Conservation (phyloP, 2,888 invertebrate genomes). For the Drosophila antonietae region DNA sequence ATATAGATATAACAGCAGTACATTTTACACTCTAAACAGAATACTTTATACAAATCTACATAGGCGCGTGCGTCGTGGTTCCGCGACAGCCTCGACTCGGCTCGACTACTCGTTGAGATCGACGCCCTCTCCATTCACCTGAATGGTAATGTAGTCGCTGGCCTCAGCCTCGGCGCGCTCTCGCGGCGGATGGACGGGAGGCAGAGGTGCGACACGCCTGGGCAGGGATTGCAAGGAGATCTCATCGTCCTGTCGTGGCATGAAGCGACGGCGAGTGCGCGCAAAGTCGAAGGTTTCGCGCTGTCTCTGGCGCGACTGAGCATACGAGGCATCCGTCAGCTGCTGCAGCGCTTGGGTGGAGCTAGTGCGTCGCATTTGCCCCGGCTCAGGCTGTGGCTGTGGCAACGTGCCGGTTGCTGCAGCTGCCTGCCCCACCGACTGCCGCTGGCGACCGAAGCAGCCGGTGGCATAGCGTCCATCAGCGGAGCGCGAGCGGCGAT, state of each 20-base stretch:
- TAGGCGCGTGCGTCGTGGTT: neutral
- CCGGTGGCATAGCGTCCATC: conserved; percentile 81
- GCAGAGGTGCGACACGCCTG: conserved; percentile 16
- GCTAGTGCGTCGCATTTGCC: conserved; percentile 50
- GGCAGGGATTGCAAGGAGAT: conserved; percentile 63
- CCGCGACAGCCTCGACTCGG: neutral
- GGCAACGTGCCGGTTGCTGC: conserved; percentile 23
- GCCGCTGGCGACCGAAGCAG: conserved; percentile 65
- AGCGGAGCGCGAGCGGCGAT: conserved; percentile 80
- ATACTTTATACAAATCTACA: conserved; percentile 30
- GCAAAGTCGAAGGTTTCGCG: conserved; percentile 67
- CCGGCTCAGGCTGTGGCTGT: conserved; percentile 19
- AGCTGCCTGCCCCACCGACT: conserved; percentile 26
- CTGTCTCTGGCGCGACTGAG: conserved; percentile 71
- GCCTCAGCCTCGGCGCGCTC: conserved; percentile 28
- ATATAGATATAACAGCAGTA: conserved; percentile 24
- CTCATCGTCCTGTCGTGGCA: conserved; percentile 65
- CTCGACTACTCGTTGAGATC: conserved; percentile 63
- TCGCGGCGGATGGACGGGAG: conserved; percentile 19
- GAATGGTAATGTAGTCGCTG: conserved; percentile 59
- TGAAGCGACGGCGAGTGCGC: conserved; percentile 68
- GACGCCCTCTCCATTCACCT: conserved; percentile 80
- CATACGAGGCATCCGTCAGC: conserved; percentile 72
- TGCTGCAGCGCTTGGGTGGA: conserved; percentile 62
- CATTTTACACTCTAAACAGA: conserved; percentile 16